Base-by-base conservation (phyloP, 2,113 vertebrate genomes). In the Gallinago undulata region DNA sequence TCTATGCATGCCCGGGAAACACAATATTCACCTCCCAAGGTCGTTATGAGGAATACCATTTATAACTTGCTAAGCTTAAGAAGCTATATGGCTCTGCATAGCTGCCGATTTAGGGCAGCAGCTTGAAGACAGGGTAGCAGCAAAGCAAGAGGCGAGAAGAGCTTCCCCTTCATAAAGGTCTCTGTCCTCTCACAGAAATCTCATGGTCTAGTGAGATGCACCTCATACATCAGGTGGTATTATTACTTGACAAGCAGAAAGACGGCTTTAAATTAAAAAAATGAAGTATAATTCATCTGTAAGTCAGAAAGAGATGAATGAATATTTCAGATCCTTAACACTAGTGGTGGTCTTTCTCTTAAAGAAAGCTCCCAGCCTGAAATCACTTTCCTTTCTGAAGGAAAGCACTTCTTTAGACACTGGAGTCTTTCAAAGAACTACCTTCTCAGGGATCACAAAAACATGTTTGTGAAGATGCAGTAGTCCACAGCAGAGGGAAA, bases 11-110 rank as follows among this genome's bases (percentile, higher is more conserved):
- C 43, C 73, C 80, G 62, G 60, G 81, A 91, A 83, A 67, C 17
- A 37, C 12, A 70, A 15, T 11, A 87, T 43, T 82, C 50, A 30
- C 62, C 59, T 78, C 80, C 19, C 77, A 89, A 93, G 69, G 77
- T 73, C 27, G 0, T 77, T 79, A 50, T 43, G 31, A 92, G 47
- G 64, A 89, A 84, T 24, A 93, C 66, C 73, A 74, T 84, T 91
- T 84, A 81, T 77, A 92, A 88, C 28, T 68, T 41, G 66, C 43
- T 90, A 89, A 75, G 72, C 94, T 94, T 88, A 83, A 95, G 70
- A 73, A 96, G 87, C 69, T 68, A 7, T 11, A 23, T 14, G 56
- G 88, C 60, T 93, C 78, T 92, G 45, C 53, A 77, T 0, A 57
- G 85, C 70, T 84, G 67, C 30, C 86, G n/a, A 28, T 55, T 73